Conservation (phyloP, 2,113 vertebrate species). For the Anthoscopus minutus region DNA sequence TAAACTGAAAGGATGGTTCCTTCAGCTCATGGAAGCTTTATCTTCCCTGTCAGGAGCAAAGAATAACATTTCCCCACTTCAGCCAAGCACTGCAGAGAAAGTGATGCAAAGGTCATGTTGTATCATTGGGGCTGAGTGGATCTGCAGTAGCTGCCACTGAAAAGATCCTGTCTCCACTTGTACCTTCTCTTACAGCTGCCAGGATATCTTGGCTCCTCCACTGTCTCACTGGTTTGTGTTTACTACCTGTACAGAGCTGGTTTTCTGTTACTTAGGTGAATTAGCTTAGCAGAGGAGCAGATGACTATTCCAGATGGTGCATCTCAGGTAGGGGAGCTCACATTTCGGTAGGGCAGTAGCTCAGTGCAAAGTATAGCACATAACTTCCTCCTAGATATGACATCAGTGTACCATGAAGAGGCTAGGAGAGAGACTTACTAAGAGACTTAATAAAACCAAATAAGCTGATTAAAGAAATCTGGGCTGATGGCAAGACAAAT, state of each 20-base stretch:
- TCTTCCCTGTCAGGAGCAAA: not conserved
- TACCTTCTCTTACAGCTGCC: not conserved
- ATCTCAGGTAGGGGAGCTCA: not conserved
- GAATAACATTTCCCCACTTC: not conserved
- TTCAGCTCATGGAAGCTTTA: not conserved
- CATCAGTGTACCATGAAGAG: not conserved
- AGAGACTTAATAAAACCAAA: not conserved
- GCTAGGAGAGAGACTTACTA: too few species aligned
- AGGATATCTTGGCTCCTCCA: not conserved
- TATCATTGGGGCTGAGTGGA: rapidly evolving
- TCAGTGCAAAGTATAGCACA: rapidly evolving
- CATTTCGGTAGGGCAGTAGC: not conserved
- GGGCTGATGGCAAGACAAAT: not conserved
- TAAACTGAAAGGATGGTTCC: not conserved
- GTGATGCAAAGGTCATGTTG: not conserved
- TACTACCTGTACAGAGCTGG: not conserved
- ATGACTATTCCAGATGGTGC: not conserved
- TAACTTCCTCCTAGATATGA: not conserved
- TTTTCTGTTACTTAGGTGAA: not conserved
- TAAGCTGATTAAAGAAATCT: not conserved
- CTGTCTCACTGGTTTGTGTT: not conserved
- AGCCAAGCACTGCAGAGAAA: not conserved
- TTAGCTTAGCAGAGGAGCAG: not conserved
- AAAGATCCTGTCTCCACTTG: not conserved
- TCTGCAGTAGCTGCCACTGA: not conserved